Percentiles rank a stretch among this genome's conserved stretches.
phyloP scores from a whole-genome alignment of 1,140 invertebrate genomes.

The Neelides sp. region DNA sequence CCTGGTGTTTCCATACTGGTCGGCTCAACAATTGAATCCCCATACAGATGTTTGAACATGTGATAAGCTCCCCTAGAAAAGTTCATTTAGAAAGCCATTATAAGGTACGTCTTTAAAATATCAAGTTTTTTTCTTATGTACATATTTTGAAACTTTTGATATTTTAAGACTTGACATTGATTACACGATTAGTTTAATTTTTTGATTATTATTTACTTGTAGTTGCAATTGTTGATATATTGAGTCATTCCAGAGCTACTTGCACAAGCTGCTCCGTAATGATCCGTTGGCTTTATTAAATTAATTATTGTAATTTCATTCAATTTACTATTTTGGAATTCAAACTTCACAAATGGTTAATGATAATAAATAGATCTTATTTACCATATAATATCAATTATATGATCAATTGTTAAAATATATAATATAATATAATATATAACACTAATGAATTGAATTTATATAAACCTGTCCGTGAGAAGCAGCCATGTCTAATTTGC shows the following conservation, averaged over 20 bases:
- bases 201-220: conserved; percentile 20
- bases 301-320: too few relatives aligned
- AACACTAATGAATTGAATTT: too few relatives aligned
- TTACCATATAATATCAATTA: too few relatives aligned
- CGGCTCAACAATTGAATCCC: conserved; percentile 24
- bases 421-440: too few relatives aligned
- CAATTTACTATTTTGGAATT: too few relatives aligned
- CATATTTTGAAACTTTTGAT: too few relatives aligned
- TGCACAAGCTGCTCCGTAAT: conserved; percentile 35
- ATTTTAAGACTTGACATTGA: too few relatives aligned
- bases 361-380: too few relatives aligned
- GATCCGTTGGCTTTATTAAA: conserved; percentile 34
- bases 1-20: neutral
- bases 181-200: too few relatives aligned
- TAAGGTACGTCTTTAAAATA: too few relatives aligned
- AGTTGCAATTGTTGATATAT: conserved; percentile 37
- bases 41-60: conserved; percentile 36
- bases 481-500: conserved; percentile 32
- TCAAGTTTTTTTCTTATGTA: too few relatives aligned
- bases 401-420: too few relatives aligned
- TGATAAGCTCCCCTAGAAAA: conserved; percentile 33
- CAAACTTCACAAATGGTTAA: conserved; percentile 1
- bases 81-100: neutral
- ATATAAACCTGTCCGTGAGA: conserved; percentile 34
- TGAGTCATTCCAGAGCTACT: conserved; percentile 14